A percentile compares a stretch with the other conserved stretches of the same genome.
phyloP scores from a whole-genome alignment of 2,797 vertebrate genomes.

The Hemibagrus guttatus region DNA sequence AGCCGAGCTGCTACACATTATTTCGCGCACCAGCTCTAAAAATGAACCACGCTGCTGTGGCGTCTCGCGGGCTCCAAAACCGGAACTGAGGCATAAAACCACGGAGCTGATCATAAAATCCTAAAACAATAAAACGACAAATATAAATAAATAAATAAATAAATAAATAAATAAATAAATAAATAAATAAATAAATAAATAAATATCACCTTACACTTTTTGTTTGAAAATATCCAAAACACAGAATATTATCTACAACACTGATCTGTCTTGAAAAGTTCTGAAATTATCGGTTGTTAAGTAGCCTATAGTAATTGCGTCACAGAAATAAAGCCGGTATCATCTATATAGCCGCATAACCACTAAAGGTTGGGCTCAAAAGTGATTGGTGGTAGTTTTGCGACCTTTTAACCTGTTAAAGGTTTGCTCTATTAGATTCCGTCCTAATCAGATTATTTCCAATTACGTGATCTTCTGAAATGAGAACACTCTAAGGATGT shows the following conservation, averaged over 20 bases:
- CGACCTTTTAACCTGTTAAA: constrained; percentile 60
- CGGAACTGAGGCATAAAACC: neutral
- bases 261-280: neutral
- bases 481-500: constrained; percentile 18
- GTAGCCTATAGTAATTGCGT: neutral
- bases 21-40: constrained; percentile 56
- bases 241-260: neutral
- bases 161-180: no score
- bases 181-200: no score
- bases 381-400: constrained; percentile 30
- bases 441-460: constrained; percentile 57
- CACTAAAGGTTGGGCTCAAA: constrained; percentile 27
- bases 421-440: constrained; percentile 60
- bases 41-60: constrained; percentile 27
- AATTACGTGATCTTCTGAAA: constrained; percentile 59
- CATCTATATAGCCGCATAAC: no score
- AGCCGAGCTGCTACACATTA: constrained; percentile 60
- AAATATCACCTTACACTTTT: neutral
- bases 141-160: no score
- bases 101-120: neutral
- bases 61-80: neutral
- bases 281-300: no score
- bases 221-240: neutral
- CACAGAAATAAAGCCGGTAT: constrained; percentile 6
- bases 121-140: no score